Percentiles rank a stretch among this genome's conserved stretches.
These are phyloP conservation scores for Trematomus loennbergii DNA, from an alignment of 2,113 vertebrate genomes.

Conservation along the genomic window DNA sequence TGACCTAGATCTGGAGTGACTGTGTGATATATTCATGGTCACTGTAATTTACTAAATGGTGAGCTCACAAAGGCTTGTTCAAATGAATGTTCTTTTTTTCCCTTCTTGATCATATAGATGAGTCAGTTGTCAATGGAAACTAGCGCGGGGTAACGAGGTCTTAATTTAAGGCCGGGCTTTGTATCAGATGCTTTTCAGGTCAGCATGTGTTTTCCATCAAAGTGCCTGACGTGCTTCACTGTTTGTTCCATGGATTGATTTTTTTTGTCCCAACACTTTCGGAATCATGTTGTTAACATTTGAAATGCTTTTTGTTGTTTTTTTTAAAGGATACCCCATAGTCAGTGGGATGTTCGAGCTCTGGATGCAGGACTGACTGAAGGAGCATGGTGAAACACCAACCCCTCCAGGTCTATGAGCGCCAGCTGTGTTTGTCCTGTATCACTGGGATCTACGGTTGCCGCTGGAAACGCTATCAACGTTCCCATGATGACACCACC, in stretches of 20 bases:
- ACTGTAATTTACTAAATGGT: constrained; percentile 43
- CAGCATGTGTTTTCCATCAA: constrained; percentile 36
- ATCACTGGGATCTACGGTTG: constrained; percentile 98
- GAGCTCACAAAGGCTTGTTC: neutral
- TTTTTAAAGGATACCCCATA: constrained; percentile 75
- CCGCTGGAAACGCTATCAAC: constrained; percentile 99
- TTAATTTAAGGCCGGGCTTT: constrained; percentile 45
- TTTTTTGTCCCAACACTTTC: neutral
- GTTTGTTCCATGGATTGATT: neutral
- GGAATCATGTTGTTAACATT: neutral
- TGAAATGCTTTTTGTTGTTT: neutral
- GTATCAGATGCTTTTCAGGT: constrained; percentile 25
- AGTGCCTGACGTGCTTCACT: constrained; percentile 17
- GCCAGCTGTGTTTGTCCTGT: constrained; percentile 97
- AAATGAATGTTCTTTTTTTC: constrained; percentile 21
- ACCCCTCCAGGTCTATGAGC: constrained; percentile 98
- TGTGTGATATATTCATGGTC: constrained; percentile 36
- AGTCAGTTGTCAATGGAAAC: constrained; percentile 68
- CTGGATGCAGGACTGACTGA: constrained; percentile 79
- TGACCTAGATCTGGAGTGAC: constrained; percentile 12
- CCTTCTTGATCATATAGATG: constrained; percentile 30
- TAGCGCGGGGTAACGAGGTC: constrained; percentile 19
- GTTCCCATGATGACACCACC: constrained; percentile 97
- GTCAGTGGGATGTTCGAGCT: constrained; percentile 89
- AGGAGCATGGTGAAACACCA: constrained; percentile 99